These are phyloP conservation scores for Prionailurus bengalensis DNA, from an alignment of 2,113 vertebrate genomes.

Conservation along the genomic window DNA sequence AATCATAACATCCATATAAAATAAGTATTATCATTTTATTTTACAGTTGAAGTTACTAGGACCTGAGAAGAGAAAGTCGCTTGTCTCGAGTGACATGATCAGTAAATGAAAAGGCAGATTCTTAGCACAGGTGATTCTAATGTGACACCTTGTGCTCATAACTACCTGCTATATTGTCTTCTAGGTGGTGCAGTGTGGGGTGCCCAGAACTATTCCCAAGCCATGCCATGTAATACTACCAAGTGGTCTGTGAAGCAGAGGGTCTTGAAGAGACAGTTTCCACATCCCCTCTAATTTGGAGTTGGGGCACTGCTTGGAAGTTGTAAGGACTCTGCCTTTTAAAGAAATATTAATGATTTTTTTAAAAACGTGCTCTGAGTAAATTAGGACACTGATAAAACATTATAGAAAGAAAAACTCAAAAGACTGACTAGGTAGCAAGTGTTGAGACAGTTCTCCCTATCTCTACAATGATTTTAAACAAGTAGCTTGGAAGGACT, in stretches of 20 bases:
- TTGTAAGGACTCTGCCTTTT: not conserved
- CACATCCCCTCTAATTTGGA: accelerated
- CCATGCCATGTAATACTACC: not conserved
- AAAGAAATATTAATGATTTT: not conserved
- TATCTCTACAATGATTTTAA: not conserved
- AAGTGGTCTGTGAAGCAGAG: not conserved
- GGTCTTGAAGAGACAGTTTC: not conserved
- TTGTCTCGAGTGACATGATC: not conserved
- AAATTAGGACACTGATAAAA: not conserved
- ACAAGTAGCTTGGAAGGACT: not conserved
- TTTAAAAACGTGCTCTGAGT: not conserved
- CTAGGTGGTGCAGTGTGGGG: not conserved
- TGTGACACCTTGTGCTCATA: not conserved
- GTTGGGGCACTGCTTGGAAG: not conserved
- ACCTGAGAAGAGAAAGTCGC: not conserved
- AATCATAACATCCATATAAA: not conserved
- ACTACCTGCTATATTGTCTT: not conserved
- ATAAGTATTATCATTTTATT: not conserved
- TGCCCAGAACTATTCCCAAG: not conserved
- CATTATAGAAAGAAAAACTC: not conserved
- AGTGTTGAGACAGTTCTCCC: no score
- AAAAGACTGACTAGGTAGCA: not conserved
- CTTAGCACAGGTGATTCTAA: not conserved
- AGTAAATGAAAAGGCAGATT: not conserved
- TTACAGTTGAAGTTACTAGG: not conserved